Evolutionary conservation across 2,113 vertebrate species (phyloP), one percentile per base, ranked within the genome.

Genomic region (Rhagologus leucostigma): DNA sequence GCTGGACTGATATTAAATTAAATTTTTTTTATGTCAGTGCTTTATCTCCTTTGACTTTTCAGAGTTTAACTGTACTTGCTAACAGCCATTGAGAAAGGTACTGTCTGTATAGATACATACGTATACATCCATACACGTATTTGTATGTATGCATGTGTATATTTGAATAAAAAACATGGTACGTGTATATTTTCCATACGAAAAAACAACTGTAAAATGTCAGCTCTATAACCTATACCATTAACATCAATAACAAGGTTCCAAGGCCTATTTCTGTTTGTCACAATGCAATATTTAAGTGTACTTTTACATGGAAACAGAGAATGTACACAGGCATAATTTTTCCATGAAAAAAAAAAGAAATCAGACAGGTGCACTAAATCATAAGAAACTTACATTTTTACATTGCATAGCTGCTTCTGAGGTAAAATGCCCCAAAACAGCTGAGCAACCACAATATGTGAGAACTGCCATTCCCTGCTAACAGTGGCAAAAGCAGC

Each of bases 1-100:
- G 57, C 89, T 90, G 75, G 60, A 95, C 77, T 83, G 87, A 78
- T 91, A 96, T n/a, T 90, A 95, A 96, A 96, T 93, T 89, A 94
- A 30, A 97, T 87, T 74, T 92, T 47, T 87, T 86, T 95, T 71
- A 95, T 95, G 84, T 87, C 93, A 90, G 4, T 88, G 35, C 52
- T 87, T 86, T 73, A 76, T 85, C 69, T 95, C 39, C 71, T 92
- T 87, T 59, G 39, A 78, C 35, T 84, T 95, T 94, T 89, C 75
- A 80, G 56, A 92, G 42, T 87, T 95, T 88, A 96, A 91, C 11
- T 44, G 13, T 83, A 73, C 67, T 84, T 94, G 41, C 70, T 94
- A 97, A 96, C 44, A 94, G 33, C 29, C 1, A 39, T 17, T 95
- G 75, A 91, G 82, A 95, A 93, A 96, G 17, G 17, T 56, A 32